Conservation (phyloP, 2,113 vertebrate species). For the Trematocara macrostoma region DNA sequence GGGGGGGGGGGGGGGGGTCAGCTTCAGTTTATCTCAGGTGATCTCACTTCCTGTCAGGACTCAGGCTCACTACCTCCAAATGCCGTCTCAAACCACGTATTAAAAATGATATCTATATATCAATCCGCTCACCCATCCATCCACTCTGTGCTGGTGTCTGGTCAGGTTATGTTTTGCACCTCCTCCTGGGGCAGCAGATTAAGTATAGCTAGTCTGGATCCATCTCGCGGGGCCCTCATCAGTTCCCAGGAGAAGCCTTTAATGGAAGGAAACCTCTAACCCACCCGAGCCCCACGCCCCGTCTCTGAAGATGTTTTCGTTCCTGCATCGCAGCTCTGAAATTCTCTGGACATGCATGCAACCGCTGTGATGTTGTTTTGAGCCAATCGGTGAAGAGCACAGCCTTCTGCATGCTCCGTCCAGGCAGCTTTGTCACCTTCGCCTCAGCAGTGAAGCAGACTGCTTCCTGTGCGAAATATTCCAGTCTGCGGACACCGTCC, state of each 20-base stretch:
- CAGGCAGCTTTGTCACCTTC: not conserved
- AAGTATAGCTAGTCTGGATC: not conserved
- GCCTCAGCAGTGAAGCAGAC: not conserved
- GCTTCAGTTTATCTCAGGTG: not conserved
- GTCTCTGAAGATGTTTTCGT: not conserved
- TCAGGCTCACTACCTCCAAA: not conserved
- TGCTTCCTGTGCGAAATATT: not conserved
- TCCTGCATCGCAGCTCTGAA: not conserved
- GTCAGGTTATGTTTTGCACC: not conserved
- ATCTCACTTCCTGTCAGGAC: not conserved
- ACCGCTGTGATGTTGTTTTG: not conserved
- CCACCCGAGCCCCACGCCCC: not conserved
- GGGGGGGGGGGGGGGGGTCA: not conserved
- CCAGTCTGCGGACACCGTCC: not conserved
- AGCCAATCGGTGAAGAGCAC: not conserved
- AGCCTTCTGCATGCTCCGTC: not conserved
- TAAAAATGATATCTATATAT: not conserved
- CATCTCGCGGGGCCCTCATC: not conserved
- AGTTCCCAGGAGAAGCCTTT: not conserved
- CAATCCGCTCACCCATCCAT: not conserved
- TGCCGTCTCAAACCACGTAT: not conserved
- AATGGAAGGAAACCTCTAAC: not conserved
- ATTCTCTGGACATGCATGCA: not conserved
- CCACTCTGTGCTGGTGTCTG: not conserved
- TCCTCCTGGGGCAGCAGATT: not conserved